Evolutionary conservation across 1,140 invertebrate species (phyloP), one percentile per base, ranked within the genome.

Genomic region (Whitmania pigra): DNA sequence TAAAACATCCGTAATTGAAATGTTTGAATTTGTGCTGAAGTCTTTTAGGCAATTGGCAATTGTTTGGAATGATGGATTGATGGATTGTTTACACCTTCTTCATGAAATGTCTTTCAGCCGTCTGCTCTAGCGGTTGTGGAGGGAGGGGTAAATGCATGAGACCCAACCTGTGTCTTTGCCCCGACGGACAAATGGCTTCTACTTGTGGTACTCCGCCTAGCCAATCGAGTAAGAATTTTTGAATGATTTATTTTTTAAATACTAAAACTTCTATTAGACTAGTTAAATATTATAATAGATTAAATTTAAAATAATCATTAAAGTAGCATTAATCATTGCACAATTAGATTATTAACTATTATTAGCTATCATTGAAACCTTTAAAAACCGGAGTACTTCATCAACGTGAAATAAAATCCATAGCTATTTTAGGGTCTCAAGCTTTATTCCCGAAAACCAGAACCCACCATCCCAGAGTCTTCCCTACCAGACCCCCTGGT

Each of bases 101-200:
- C 43, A 11, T 15, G 11, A 49, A 43, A 49, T 71, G 29, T 27
- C 54, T 74, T 43, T 72, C 85, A 84, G 40, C 81, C 91, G 90
- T 90, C n/a, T 83, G 91, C 60, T 92, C 90, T 78, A 82, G 85
- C 15, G 84, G 87, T 76, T 84, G 87, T 66, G 92, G 91, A 81
- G 87, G 86, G 67, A 78, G 76, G 77, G 90, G 90, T 36, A 84
- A 86, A 68, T 93, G 91, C 77, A 86, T 92, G 53, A 87, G 88
- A 75, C 91, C 91, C 1, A 92, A 92, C 80, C 83, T 90, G 72
- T 93, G 91, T 80, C 82, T 88, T 22, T 92, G 91, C 78, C 86
- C 88, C 9, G 86, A 86, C 53, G 77, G 80, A 36, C 72, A 78
- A 60, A 76, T 82, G 6, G 76, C 79, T 0, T 75, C 79, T 0